A percentile compares a stretch with the other conserved stretches of the same genome.
These are phyloP conservation scores for Aurelia sp. DNA, from an alignment of 30 jellyfish, hydroid and myxozoan genomes.

Conservation along the genomic window DNA sequence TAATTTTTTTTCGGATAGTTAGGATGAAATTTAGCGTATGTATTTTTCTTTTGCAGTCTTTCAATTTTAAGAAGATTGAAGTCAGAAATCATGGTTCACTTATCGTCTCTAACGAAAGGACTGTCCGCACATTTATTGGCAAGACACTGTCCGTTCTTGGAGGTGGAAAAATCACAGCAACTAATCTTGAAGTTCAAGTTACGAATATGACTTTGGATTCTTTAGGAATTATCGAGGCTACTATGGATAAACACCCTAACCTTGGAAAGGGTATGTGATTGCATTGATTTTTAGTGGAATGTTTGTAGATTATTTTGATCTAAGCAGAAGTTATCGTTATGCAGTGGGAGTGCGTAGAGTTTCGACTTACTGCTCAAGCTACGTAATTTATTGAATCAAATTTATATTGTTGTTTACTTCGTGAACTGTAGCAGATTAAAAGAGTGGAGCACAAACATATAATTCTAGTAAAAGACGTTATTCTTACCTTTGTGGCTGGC, in stretches of 20 bases:
- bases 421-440: too few species aligned
- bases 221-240: slow-evolving; percentile 56
- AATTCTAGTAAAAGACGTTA: too few species aligned
- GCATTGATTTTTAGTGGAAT: background rate
- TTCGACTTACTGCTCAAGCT: too few species aligned
- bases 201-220: slow-evolving; percentile 53
- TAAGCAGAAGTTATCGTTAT: too few species aligned
- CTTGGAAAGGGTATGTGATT: slow-evolving; percentile 63
- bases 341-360: too few species aligned
- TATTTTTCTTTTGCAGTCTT: slow-evolving; percentile 2
- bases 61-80: slow-evolving; percentile 54
- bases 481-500: too few species aligned
- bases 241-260: slow-evolving; percentile 45
- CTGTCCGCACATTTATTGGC: slow-evolving; percentile 58
- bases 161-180: slow-evolving; percentile 64
- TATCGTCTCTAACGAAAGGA: slow-evolving; percentile 49
- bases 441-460: too few species aligned
- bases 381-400: too few species aligned
- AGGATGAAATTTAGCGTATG: background rate
- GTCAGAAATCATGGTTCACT: slow-evolving; percentile 57
- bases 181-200: slow-evolving; percentile 54
- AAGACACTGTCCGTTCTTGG: slow-evolving; percentile 38
- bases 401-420: too few species aligned
- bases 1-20: too few species aligned
- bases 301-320: too few species aligned